A percentile compares a stretch with the other conserved stretches of the same genome.
These are phyloP conservation scores for Podabrus alpinus DNA, from an alignment of 2,888 invertebrate genomes.

Conservation along the genomic window DNA sequence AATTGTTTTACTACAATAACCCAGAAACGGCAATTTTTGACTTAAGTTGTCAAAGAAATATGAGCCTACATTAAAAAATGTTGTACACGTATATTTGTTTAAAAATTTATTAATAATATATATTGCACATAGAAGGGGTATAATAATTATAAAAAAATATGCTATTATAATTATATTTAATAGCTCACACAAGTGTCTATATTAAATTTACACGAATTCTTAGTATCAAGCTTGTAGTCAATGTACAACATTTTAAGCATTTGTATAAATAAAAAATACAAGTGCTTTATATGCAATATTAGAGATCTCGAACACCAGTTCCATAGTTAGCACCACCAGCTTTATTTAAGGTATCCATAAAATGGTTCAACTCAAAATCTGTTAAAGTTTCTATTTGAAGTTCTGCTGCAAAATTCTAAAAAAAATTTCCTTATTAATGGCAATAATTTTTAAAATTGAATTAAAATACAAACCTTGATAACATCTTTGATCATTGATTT, in stretches of 20 bases:
- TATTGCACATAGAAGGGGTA: constrained; percentile 1
- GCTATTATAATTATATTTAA: not conserved
- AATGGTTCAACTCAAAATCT: constrained; percentile 72
- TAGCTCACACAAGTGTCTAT: not conserved
- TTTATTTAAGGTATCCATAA: constrained; percentile 69
- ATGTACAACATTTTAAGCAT: constrained; percentile 15
- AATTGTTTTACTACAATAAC: too few species aligned
- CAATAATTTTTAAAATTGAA: constrained; percentile 40
- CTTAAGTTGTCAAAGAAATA: too few species aligned
- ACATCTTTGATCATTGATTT: constrained; percentile 78
- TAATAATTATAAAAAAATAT: not conserved
- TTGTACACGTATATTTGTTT: not conserved
- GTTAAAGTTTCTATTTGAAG: constrained; percentile 70
- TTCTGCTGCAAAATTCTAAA: constrained; percentile 79
- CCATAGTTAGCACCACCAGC: constrained; percentile 84
- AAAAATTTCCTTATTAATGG: constrained; percentile 32
- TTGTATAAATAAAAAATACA: not conserved
- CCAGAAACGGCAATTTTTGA: too few species aligned
- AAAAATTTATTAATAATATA: constrained; percentile 2
- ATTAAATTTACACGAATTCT: not conserved
- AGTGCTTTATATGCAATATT: constrained; percentile 41
- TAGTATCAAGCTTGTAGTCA: constrained; percentile 4
- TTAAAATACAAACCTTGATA: constrained; percentile 64
- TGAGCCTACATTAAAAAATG: not conserved
- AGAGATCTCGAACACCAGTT: constrained; percentile 71